Evolutionary conservation across 2,888 invertebrate genomes (phyloP).

Genomic region (Thelaira solivaga): DNA sequence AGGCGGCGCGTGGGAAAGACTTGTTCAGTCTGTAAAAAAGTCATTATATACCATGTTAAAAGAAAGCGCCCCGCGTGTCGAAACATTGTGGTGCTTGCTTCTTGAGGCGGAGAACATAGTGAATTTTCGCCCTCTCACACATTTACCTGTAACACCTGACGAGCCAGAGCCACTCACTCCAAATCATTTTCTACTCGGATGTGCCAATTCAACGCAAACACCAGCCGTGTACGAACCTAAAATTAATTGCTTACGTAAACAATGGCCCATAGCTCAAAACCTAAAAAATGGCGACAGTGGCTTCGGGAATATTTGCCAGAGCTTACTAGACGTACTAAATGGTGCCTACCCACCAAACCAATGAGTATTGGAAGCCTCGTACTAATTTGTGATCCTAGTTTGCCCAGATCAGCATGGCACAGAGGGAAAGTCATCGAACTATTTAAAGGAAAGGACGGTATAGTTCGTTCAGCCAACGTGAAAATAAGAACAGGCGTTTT

Average conservation of each 20-base stretch:
- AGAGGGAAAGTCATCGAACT: not conserved
- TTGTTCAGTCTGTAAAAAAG: not conserved
- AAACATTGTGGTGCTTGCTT: constrained; percentile 3
- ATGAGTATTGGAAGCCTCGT: not conserved
- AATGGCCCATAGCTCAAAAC: constrained; percentile 15
- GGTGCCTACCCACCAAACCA: constrained; percentile 3
- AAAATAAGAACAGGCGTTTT: not conserved
- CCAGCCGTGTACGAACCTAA: not conserved
- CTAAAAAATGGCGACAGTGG: constrained; percentile 21
- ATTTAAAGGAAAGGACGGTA: constrained; percentile 7
- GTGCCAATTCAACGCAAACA: not conserved
- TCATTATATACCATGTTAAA: not conserved
- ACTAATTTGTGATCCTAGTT: not conserved
- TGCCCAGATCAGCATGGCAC: not conserved
- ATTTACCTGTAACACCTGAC: not conserved
- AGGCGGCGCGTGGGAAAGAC: not conserved
- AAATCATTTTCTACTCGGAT: constrained; percentile 30
- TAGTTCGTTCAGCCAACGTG: not conserved
- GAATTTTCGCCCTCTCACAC: not conserved
- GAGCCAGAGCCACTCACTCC: constrained; percentile 7
- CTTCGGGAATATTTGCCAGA: constrained; percentile 22
- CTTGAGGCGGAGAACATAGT: not conserved
- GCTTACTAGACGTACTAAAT: not conserved
- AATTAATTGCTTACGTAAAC: constrained; percentile 1
- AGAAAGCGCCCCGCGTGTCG: not conserved